Evolutionary conservation across 2,113 vertebrate species (phyloP), one percentile per base, ranked within the genome.

Genomic region (Chaetops frenatus): DNA sequence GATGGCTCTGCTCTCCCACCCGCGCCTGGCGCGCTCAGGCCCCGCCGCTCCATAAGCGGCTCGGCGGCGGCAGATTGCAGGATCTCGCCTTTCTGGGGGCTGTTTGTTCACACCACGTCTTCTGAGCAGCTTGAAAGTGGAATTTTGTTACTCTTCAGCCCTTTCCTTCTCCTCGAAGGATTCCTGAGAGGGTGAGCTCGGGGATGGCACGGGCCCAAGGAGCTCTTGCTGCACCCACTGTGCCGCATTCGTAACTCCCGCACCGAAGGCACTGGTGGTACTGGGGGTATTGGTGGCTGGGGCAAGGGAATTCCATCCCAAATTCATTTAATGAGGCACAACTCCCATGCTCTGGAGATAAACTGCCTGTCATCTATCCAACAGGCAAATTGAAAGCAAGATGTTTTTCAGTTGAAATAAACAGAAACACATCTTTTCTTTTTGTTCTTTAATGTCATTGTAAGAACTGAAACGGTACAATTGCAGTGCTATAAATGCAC

Each of bases 171-270:
- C 74, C 36, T 51, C 16, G 0, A 6, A 74, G 67, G 65, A 78
- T 45, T 51, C 14, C 6, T 31, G 10, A 3, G 22, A 65, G 50
- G 57, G 15, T 42, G 73, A 65, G 61, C 78, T 45, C 8, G 1
- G 64, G 53, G 53, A 10, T 11, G 40, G 24, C 5, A 2, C 1
- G 1, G 3, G 3, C 29, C 57, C 1, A 0, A 56, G 47, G 33
- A 67, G 50, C 60, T 53, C 28, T 40, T 38, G 27, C 62, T 50
- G 51, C 6, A 8, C 33, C 67, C 53, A 0, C 1, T 1, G 76
- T 11, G 42, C 21, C 29, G 3, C 22, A 2, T 8, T 40, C 0
- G 0, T n/a, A 27, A 31, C 22, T 81, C 60, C 71, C 35, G 58
- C 0, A 0, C 45, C 33, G 58, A 50, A 79, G 24, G 23, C 24